Percentiles rank a stretch among this genome's conserved stretches.
Conservation (phyloP, 2,888 invertebrate genomes). For the Loripinus fragilis region DNA sequence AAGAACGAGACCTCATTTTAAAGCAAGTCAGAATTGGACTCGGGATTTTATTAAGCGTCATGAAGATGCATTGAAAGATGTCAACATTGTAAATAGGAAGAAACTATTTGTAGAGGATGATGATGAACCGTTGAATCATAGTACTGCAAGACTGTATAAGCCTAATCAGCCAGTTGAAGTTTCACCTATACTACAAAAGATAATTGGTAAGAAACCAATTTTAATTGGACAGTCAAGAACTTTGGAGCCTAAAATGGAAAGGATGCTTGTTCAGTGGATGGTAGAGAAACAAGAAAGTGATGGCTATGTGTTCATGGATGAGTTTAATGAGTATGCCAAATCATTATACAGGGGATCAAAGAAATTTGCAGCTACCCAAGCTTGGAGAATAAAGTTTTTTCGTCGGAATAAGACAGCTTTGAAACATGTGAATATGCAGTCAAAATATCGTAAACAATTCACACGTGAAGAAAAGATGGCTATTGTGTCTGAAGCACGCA, state of each 20-base stretch:
- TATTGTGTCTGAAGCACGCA: conserved; percentile 53
- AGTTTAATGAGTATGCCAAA: conserved; percentile 55
- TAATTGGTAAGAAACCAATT: conserved; percentile 42
- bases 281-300: conserved; percentile 44
- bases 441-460: conserved; percentile 58
- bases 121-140: conserved; percentile 15
- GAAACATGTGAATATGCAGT: conserved; percentile 50
- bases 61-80: conserved; percentile 36
- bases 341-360: conserved; percentile 56
- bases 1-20: conserved; percentile 55
- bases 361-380: conserved; percentile 60
- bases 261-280: conserved; percentile 56
- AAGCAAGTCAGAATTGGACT: conserved; percentile 58
- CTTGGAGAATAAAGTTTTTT: conserved; percentile 56
- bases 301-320: conserved; percentile 57
- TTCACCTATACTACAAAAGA: conserved; percentile 17
- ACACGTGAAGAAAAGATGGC: conserved; percentile 51
- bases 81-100: conserved; percentile 54
- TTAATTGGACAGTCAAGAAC: conserved; percentile 57
- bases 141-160: conserved; percentile 1
- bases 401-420: conserved; percentile 51
- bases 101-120: conserved; percentile 49
- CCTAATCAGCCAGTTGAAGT: not conserved
- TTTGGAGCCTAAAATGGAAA: conserved; percentile 54
- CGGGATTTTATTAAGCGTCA: conserved; percentile 54